These are phyloP conservation scores for Macaria notata DNA, from an alignment of 2,888 invertebrate species.

Conservation along the genomic window DNA sequence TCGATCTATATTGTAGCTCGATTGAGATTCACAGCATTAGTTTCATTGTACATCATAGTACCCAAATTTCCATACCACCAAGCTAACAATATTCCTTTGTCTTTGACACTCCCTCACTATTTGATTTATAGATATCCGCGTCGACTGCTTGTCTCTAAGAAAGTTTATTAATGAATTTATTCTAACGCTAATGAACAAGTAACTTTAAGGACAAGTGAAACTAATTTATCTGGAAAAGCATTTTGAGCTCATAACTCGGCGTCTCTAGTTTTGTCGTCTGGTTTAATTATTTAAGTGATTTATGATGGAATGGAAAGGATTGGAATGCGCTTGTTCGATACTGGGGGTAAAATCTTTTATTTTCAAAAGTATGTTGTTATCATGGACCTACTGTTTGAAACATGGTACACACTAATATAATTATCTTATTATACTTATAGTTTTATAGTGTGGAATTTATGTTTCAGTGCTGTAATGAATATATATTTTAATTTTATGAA, in stretches of 20 bases:
- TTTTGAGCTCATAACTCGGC: constrained; percentile 53
- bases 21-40: no score
- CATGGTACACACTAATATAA: no score
- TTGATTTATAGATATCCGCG: constrained; percentile 80
- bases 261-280: constrained; percentile 29
- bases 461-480: no score
- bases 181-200: constrained; percentile 81
- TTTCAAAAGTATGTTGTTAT: no score
- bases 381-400: no score
- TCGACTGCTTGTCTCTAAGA: constrained; percentile 72
- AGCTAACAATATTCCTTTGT: constrained; percentile 69
- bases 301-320: constrained; percentile 4
- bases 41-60: constrained; percentile 23
- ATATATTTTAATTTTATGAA: no score
- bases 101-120: constrained; percentile 79
- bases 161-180: constrained; percentile 81
- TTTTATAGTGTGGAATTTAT: no score
- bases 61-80: constrained; percentile 38
- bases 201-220: constrained; percentile 76
- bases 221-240: constrained; percentile 73
- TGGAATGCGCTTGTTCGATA: constrained; percentile 5
- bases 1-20: no score
- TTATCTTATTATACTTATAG: no score
- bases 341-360: constrained; percentile 1
- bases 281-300: constrained; percentile 21